phyloP scores from a whole-genome alignment of 2,113 vertebrate species.

The Percina caprodes region DNA sequence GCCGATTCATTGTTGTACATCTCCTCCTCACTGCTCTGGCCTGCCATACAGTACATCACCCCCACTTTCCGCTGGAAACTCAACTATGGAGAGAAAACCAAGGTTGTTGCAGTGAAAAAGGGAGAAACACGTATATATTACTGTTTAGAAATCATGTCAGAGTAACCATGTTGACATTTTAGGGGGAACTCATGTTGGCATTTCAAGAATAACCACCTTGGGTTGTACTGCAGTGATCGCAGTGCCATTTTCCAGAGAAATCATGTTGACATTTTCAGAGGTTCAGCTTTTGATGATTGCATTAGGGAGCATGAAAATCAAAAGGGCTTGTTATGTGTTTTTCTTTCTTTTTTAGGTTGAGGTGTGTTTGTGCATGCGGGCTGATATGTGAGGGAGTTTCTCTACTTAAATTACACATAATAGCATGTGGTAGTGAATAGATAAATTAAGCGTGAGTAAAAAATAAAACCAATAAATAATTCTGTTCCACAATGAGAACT shows the following conservation, averaged over 20 bases:
- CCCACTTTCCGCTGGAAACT: slow-evolving; percentile 98
- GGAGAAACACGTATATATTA: slow-evolving; percentile 2
- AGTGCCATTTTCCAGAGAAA: slow-evolving; percentile 58
- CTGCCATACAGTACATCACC: slow-evolving; percentile 98
- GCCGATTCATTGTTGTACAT: slow-evolving; percentile 99
- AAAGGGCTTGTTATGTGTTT: slow-evolving; percentile 39
- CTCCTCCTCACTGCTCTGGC: slow-evolving; percentile 97
- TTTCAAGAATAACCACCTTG: slow-evolving; percentile 58
- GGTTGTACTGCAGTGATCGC: slow-evolving; percentile 28
- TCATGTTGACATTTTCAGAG: slow-evolving; percentile 69
- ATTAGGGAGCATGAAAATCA: slow-evolving; percentile 32
- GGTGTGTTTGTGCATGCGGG: not conserved
- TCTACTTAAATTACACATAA: slow-evolving; percentile 16
- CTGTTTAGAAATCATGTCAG: slow-evolving; percentile 26
- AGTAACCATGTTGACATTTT: slow-evolving; percentile 63
- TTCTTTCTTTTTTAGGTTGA: slow-evolving; percentile 2
- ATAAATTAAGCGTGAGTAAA: slow-evolving; percentile 21
- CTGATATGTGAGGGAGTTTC: not conserved
- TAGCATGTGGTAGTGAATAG: slow-evolving; percentile 8
- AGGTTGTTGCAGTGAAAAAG: slow-evolving; percentile 3
- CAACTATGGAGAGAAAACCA: slow-evolving; percentile 82
- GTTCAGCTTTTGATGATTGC: slow-evolving; percentile 56
- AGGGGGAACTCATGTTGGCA: slow-evolving; percentile 49
- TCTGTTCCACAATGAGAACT: slow-evolving; percentile 21
- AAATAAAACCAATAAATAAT: slow-evolving; percentile 10